Percentiles rank a stretch among this genome's conserved stretches.
These are phyloP conservation scores for Physocephala rufipes DNA, from an alignment of 2,888 invertebrate genomes.

Conservation along the genomic window DNA sequence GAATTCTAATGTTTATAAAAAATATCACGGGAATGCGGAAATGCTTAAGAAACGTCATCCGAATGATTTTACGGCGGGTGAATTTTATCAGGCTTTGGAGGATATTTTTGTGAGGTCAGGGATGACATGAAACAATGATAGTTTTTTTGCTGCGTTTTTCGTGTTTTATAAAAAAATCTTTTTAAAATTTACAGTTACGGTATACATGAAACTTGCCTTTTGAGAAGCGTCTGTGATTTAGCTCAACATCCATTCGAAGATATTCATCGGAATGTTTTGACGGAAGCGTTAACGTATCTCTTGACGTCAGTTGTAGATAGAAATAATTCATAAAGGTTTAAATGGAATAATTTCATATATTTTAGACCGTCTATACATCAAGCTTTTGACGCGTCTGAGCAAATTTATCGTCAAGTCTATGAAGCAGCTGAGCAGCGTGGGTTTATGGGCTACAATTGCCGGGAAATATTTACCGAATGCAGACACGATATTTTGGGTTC, in stretches of 20 bases:
- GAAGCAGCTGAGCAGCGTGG: constrained; percentile 61
- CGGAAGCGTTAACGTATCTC: constrained; percentile 73
- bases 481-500: constrained; percentile 51
- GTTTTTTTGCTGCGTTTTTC: background rate
- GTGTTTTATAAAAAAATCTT: constrained; percentile 6
- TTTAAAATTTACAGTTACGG: constrained; percentile 69
- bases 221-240: constrained; percentile 75
- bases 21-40: constrained; percentile 35
- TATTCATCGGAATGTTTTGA: constrained; percentile 69
- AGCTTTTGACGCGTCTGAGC: constrained; percentile 69
- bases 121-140: background rate
- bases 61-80: constrained; percentile 62
- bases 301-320: constrained; percentile 71
- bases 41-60: constrained; percentile 58
- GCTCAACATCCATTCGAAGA: constrained; percentile 71
- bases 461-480: constrained; percentile 57
- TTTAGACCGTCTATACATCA: constrained; percentile 69
- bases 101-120: constrained; percentile 51
- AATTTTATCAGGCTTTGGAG: constrained; percentile 60
- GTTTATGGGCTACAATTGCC: constrained; percentile 58
- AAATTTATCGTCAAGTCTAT: constrained; percentile 58
- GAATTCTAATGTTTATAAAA: no score
- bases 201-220: constrained; percentile 74
- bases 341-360: constrained; percentile 32
- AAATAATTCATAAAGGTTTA: background rate